A percentile compares a stretch with the other conserved stretches of the same genome.
These are phyloP conservation scores for Paguma larvata DNA, from an alignment of 2,797 vertebrate species.

Conservation along the genomic window DNA sequence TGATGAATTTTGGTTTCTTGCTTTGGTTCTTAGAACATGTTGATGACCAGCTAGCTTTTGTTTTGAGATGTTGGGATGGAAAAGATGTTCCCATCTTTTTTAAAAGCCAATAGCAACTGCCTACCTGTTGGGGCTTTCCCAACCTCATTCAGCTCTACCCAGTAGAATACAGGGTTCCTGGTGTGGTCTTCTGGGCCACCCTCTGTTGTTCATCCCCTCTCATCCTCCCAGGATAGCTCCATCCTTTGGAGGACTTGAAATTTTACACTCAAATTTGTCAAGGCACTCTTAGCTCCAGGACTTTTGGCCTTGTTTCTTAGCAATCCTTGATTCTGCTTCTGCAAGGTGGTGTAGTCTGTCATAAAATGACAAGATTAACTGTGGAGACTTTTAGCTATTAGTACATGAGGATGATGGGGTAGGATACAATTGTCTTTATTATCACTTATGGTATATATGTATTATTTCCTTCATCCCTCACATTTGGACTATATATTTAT, in stretches of 20 bases:
- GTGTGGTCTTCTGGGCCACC: constrained; percentile 60
- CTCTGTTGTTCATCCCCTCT: constrained; percentile 48
- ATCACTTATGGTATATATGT: constrained; percentile 48
- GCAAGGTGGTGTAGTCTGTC: constrained; percentile 51
- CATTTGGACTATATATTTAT: constrained; percentile 73
- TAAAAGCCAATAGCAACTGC: constrained; percentile 73
- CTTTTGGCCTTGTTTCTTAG: constrained; percentile 59
- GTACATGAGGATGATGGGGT: constrained; percentile 48
- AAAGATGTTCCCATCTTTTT: constrained; percentile 72
- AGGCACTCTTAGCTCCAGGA: constrained; percentile 46
- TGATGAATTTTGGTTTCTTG: constrained; percentile 70
- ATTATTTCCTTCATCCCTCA: constrained; percentile 66
- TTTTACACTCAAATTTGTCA: constrained; percentile 51
- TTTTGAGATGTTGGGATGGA: constrained; percentile 70
- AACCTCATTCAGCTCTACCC: constrained; percentile 64
- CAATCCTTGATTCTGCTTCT: constrained; percentile 59
- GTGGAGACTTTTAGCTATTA: constrained; percentile 58
- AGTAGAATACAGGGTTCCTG: constrained; percentile 70
- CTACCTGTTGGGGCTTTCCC: constrained; percentile 69
- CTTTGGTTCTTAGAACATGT: constrained; percentile 72
- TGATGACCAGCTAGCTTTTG: constrained; percentile 71
- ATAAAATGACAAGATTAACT: constrained; percentile 58
- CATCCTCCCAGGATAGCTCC: constrained; percentile 23
- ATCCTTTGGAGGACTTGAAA: constrained; percentile 59
- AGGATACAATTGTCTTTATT: constrained; percentile 47